Percentiles rank a stretch among this genome's conserved stretches.
Evolutionary conservation across 1,140 invertebrate genomes (phyloP).

Genomic region (Drosophila ironensis): DNA sequence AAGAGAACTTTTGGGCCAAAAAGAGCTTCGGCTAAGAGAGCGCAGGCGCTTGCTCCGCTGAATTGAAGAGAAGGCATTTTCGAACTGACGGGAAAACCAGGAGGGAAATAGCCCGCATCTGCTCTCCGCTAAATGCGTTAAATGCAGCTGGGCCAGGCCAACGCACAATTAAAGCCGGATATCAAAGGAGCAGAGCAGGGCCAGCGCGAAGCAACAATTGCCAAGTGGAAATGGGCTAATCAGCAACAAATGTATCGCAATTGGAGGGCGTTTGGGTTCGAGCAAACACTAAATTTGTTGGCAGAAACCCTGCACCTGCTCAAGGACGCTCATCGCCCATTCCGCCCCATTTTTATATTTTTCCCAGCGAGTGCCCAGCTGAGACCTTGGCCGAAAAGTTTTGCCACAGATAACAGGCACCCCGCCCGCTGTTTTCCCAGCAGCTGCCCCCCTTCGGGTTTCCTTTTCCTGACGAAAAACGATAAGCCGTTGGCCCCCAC

Average conservation of each 20-base stretch:
- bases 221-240: constrained; percentile 28
- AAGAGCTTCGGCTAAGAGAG: constrained; percentile 1
- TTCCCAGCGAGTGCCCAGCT: background rate
- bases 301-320: constrained; percentile 36
- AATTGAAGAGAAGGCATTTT: constrained; percentile 17
- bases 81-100: background rate
- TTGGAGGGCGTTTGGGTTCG: background rate
- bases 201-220: constrained; percentile 27
- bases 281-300: no score
- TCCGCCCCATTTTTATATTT: background rate
- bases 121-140: constrained; percentile 15
- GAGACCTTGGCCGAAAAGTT: constrained; percentile 10
- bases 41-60: constrained; percentile 9
- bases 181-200: constrained; percentile 22
- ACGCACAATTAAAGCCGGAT: constrained; percentile 51
- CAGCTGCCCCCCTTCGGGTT: no score
- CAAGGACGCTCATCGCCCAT: constrained; percentile 47
- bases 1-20: constrained; percentile 1
- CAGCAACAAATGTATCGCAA: constrained; percentile 13
- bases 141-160: constrained; percentile 35
- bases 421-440: background rate
- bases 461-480: background rate
- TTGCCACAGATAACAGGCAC: background rate
- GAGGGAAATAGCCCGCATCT: background rate
- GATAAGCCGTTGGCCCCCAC: constrained; percentile 29